These are phyloP conservation scores for Mesoligia furuncula DNA, from an alignment of 2,888 invertebrate genomes.

Conservation along the genomic window DNA sequence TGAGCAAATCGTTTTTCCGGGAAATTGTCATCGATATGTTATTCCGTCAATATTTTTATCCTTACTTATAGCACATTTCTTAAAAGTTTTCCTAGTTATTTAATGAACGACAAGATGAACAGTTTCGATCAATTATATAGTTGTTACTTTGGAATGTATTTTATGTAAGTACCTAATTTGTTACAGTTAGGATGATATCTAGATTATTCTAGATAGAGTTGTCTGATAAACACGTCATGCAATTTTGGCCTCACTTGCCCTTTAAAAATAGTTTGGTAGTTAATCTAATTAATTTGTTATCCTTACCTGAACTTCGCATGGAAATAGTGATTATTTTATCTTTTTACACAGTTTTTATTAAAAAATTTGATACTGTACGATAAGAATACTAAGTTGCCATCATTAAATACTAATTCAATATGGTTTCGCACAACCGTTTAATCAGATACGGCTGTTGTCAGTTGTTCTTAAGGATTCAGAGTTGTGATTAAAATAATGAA, in stretches of 20 bases:
- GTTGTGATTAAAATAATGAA: conserved; percentile 24
- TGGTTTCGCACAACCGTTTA: conserved; percentile 36
- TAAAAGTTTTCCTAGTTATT: conserved; percentile 30
- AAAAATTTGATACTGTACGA: conserved; percentile 6
- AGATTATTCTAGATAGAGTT: too few species aligned
- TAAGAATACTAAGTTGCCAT: conserved; percentile 33
- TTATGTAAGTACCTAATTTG: conserved; percentile 10
- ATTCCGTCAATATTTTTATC: conserved; percentile 51
- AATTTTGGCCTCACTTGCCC: conserved; percentile 22
- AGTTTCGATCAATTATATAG: conserved; percentile 34
- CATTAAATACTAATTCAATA: conserved; percentile 15
- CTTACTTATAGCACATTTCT: conserved; percentile 18
- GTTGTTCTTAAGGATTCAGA: conserved; percentile 13
- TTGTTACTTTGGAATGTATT: conserved; percentile 3
- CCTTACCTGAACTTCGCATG: not conserved
- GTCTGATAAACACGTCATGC: conserved; percentile 29
- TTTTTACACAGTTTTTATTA: conserved; percentile 1
- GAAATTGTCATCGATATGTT: conserved; percentile 53
- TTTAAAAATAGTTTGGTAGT: conserved; percentile 10
- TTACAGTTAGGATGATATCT: conserved; percentile 36
- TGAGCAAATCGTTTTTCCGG: conserved; percentile 54
- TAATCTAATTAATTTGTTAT: conserved; percentile 17
- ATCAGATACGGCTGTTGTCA: conserved; percentile 40
- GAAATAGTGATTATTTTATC: conserved; percentile 29
- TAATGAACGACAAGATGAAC: conserved; percentile 35